Conservation (phyloP, 2,113 vertebrate species). For the Cryptomyrus ogoouensis region DNA sequence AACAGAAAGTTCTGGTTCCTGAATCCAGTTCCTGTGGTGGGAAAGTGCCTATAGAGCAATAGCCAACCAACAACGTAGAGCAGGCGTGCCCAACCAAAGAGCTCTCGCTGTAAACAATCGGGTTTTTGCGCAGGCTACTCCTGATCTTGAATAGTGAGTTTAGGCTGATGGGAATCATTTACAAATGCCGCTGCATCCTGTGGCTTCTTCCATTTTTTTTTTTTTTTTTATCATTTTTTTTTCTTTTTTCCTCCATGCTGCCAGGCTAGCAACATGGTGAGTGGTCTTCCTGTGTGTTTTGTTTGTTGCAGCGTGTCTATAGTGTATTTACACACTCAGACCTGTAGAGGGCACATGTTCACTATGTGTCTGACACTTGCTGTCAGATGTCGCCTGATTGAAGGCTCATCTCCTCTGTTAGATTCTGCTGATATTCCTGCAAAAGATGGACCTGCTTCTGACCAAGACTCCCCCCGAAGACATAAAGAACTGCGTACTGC, state of each 20-base stretch:
- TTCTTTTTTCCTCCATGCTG: constrained; percentile 77
- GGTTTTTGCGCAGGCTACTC: not conserved
- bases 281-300: constrained; percentile 51
- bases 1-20: not conserved
- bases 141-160: not conserved
- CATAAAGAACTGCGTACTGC: constrained; percentile 89
- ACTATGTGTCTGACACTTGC: not conserved
- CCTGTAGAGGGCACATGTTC: not conserved
- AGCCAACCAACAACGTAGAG: not conserved
- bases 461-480: constrained; percentile 94
- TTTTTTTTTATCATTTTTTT: constrained; percentile 21
- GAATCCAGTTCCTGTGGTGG: not conserved
- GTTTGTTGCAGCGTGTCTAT: not conserved
- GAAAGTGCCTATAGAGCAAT: not conserved
- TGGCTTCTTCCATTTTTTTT: not conserved
- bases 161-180: not conserved
- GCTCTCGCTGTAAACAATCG: not conserved
- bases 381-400: not conserved
- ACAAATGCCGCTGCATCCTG: not conserved
- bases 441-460: constrained; percentile 97
- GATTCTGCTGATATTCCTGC: constrained; percentile 96
- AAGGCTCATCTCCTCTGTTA: constrained; percentile 40
- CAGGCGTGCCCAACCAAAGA: not conserved
- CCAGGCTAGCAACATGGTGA: constrained; percentile 99
- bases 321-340: not conserved